These are phyloP conservation scores for Melinaea menophilus DNA, from an alignment of 2,888 invertebrate species.

Conservation along the genomic window DNA sequence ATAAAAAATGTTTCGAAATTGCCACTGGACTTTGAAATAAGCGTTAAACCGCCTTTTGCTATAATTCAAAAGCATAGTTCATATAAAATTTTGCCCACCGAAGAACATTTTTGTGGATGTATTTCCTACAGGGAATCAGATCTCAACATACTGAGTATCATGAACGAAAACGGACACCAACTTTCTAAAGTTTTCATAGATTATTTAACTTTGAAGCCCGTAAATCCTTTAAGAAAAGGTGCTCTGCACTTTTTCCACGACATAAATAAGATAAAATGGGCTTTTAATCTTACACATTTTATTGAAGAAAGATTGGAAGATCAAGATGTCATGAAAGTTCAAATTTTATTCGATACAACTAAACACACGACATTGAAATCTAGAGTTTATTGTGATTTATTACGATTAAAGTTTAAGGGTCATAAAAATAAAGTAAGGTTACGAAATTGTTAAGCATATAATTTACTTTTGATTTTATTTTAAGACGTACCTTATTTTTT, in stretches of 20 bases:
- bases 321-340: conserved; percentile 66
- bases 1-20: conserved; percentile 77
- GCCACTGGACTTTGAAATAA: conserved; percentile 67
- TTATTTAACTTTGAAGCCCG: conserved; percentile 58
- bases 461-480: background rate
- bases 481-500: conserved; percentile 36
- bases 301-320: conserved; percentile 64
- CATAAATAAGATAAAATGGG: conserved; percentile 66
- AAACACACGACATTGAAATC: conserved; percentile 63
- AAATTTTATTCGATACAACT: conserved; percentile 66
- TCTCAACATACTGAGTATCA: conserved; percentile 51
- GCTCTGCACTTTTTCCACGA: conserved; percentile 65
- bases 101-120: conserved; percentile 60
- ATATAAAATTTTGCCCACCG: conserved; percentile 55
- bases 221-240: conserved; percentile 52
- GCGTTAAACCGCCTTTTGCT: conserved; percentile 71
- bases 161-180: conserved; percentile 44
- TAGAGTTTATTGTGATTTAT: conserved; percentile 57
- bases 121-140: conserved; percentile 60
- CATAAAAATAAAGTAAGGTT: conserved; percentile 63
- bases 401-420: conserved; percentile 64
- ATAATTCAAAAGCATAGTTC: conserved; percentile 58
- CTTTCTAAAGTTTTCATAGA: conserved; percentile 57
- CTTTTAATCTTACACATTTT: conserved; percentile 58
- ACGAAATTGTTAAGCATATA: background rate